Percentiles rank a stretch among this genome's conserved stretches.
Evolutionary conservation across 2,797 vertebrate genomes (phyloP).

Genomic region (Scomberomorus guttatus): DNA sequence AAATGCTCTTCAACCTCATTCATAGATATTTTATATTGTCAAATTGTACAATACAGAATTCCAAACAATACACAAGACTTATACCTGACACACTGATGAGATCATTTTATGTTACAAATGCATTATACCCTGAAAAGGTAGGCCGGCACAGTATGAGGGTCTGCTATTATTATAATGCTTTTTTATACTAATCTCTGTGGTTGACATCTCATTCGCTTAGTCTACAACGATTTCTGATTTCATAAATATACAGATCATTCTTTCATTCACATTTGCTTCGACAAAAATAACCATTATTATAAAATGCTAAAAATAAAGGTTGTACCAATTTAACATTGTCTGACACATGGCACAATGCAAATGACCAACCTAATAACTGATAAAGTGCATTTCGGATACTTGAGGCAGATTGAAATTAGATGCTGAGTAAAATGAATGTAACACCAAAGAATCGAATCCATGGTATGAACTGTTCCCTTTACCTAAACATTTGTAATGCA

Average conservation of each 20-base stretch:
- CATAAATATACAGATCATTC: constrained; percentile 42
- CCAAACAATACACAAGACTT: constrained; percentile 42
- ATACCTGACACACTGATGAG: constrained; percentile 30
- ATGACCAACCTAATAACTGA: constrained; percentile 35
- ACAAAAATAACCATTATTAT: constrained; percentile 35
- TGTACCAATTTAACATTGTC: constrained; percentile 38
- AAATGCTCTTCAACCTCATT: constrained; percentile 11
- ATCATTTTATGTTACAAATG: constrained; percentile 40
- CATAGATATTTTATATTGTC: constrained; percentile 22
- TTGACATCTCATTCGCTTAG: constrained; percentile 49
- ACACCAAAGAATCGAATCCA: constrained; percentile 16
- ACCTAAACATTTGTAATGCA: constrained; percentile 14
- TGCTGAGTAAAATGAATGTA: constrained; percentile 11
- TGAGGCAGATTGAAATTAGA: constrained; percentile 57
- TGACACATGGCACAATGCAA: constrained; percentile 26
- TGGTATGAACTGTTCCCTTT: background rate
- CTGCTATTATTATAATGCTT: constrained; percentile 35
- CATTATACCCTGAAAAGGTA: constrained; percentile 54
- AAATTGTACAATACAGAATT: constrained; percentile 44
- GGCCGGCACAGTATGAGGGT: constrained; percentile 44
- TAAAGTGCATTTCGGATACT: constrained; percentile 67
- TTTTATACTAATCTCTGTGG: constrained; percentile 37
- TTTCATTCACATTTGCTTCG: constrained; percentile 36
- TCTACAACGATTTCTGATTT: constrained; percentile 22
- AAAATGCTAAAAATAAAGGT: constrained; percentile 46